Percentiles rank a stretch among this genome's conserved stretches.
Conservation (phyloP, 2,113 vertebrate genomes). For the Phyllopteryx taeniolatus region DNA sequence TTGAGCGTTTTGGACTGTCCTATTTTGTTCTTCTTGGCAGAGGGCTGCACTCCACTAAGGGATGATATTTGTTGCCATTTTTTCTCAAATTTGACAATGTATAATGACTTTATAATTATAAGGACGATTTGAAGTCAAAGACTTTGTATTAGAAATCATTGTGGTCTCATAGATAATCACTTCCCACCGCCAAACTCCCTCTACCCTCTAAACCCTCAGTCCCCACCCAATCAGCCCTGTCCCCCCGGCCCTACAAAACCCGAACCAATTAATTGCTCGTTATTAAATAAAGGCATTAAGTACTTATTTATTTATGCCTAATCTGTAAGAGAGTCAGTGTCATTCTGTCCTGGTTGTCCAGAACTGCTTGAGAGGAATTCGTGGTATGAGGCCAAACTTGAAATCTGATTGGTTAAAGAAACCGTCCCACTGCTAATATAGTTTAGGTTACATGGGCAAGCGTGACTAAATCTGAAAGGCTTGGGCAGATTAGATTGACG, state of each 20-base stretch:
- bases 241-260: conserved; percentile 1
- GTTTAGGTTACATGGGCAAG: too few relatives aligned
- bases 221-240: conserved; percentile 8
- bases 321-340: neutral
- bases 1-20: neutral
- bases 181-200: neutral
- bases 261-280: conserved; percentile 11
- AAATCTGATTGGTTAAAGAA: too few relatives aligned
- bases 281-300: conserved; percentile 11
- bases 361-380: neutral
- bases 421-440: too few relatives aligned
- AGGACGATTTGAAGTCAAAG: neutral
- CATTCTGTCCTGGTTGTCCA: neutral
- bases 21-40: neutral
- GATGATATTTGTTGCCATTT: neutral
- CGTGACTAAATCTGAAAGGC: too few relatives aligned
- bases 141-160: neutral
- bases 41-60: too few relatives aligned
- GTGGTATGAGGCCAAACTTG: too few relatives aligned
- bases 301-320: conserved; percentile 3
- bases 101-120: neutral
- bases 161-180: neutral
- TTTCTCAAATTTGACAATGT: neutral
- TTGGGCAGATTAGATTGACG: too few relatives aligned
- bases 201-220: neutral